Evolutionary conservation across 1,140 invertebrate genomes (phyloP).

Genomic region (Micrasema minimum): DNA sequence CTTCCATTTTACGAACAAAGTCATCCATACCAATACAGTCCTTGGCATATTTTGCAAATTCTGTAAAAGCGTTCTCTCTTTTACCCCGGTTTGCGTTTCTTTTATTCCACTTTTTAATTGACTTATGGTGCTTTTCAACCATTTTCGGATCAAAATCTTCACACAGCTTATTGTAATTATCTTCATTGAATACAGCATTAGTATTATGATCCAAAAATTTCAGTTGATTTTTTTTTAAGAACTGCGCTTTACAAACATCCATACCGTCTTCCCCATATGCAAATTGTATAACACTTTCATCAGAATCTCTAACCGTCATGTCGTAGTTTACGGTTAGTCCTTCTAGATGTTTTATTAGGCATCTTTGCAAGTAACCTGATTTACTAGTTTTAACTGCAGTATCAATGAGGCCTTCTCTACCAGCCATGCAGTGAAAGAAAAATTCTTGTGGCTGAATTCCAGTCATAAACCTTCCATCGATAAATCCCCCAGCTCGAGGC

Average conservation of each 20-base stretch:
- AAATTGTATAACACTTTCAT: slow-evolving; percentile 94
- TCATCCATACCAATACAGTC: slow-evolving; percentile 12
- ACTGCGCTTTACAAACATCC: slow-evolving; percentile 89
- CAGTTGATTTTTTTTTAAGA: slow-evolving; percentile 83
- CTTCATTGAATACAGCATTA: slow-evolving; percentile 71
- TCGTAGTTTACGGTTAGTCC: slow-evolving; percentile 93
- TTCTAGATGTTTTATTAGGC: slow-evolving; percentile 98
- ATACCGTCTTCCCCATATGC: slow-evolving; percentile 98
- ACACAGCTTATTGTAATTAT: slow-evolving; percentile 70
- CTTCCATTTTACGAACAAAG: slow-evolving; percentile 13
- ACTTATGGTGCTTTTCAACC: slow-evolving; percentile 65
- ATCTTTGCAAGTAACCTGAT: slow-evolving; percentile 97
- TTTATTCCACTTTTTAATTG: slow-evolving; percentile 72
- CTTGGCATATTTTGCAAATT: slow-evolving; percentile 44
- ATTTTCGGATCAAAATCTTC: slow-evolving; percentile 60
- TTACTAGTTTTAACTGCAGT: slow-evolving; percentile 93
- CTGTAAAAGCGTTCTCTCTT: slow-evolving; percentile 56
- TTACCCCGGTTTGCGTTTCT: slow-evolving; percentile 64
- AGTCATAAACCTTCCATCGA: slow-evolving; percentile 95
- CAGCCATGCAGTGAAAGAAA: slow-evolving; percentile 99
- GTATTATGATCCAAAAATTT: slow-evolving; percentile 85
- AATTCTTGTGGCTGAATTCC: slow-evolving; percentile 98
- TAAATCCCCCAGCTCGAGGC: slow-evolving; percentile 95
- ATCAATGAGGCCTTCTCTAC: slow-evolving; percentile 92
- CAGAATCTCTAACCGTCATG: slow-evolving; percentile 93